Evolutionary conservation across 2,113 vertebrate genomes (phyloP).

Genomic region (Poecilia latipinna): DNA sequence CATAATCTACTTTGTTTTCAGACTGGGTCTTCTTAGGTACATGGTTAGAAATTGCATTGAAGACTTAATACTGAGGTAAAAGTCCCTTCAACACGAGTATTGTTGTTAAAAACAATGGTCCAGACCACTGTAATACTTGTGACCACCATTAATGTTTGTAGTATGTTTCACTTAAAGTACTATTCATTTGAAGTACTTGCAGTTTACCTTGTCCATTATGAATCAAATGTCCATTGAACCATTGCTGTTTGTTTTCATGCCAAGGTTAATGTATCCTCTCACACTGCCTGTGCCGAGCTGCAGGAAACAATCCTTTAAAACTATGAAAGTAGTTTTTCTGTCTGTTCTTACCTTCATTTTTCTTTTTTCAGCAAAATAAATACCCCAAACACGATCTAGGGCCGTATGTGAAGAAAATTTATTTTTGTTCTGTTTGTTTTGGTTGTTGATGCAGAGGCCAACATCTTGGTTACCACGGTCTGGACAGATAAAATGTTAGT

Average conservation of each 20-base stretch:
- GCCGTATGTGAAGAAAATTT: conserved; percentile 10
- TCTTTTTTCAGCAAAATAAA: neutral
- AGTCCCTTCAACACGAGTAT: too few relatives aligned
- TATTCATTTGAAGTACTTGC: too few relatives aligned
- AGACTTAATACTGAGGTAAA: too few relatives aligned
- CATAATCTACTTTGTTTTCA: too few relatives aligned
- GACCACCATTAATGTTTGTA: too few relatives aligned
- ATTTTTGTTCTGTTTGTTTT: conserved; percentile 47
- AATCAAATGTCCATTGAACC: neutral
- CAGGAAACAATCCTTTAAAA: neutral
- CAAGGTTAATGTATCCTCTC: too few relatives aligned
- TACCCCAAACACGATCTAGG: neutral
- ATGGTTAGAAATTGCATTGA: too few relatives aligned
- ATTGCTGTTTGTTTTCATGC: neutral
- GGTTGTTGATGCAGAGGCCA: conserved; percentile 12
- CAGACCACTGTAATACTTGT: too few relatives aligned
- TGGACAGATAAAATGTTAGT: conserved; percentile 43
- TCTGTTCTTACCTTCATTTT: neutral
- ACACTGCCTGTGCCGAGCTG: neutral
- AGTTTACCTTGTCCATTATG: neutral
- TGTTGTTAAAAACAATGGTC: too few relatives aligned
- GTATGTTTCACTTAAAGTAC: too few relatives aligned
- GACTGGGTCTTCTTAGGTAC: too few relatives aligned
- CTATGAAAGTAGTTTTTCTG: neutral
- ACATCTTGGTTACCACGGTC: conserved; percentile 16